These are phyloP conservation scores for Agrochola macilenta DNA, from an alignment of 2,888 invertebrate species.

Conservation along the genomic window DNA sequence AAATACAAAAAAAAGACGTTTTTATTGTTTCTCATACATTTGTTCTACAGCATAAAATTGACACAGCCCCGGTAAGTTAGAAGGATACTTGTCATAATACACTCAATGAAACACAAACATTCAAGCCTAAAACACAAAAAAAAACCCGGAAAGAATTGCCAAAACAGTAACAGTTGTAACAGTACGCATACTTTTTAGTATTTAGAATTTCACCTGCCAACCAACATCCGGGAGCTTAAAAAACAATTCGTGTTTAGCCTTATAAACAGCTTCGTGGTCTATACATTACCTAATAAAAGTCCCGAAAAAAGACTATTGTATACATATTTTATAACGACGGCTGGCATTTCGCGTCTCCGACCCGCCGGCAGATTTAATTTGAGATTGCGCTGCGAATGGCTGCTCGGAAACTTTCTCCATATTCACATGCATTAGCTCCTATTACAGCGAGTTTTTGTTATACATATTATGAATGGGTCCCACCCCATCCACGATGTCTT, in stretches of 20 bases:
- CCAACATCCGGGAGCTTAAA: slow-evolving; percentile 24
- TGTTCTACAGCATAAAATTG: no score
- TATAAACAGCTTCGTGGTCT: slow-evolving; percentile 69
- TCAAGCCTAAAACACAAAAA: neutral
- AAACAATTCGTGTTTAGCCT: slow-evolving; percentile 54
- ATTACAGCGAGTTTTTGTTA: slow-evolving; percentile 81
- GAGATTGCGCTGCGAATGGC: slow-evolving; percentile 84
- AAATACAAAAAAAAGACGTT: neutral
- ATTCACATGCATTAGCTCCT: slow-evolving; percentile 85
- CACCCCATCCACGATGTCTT: slow-evolving; percentile 73
- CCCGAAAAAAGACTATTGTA: slow-evolving; percentile 75
- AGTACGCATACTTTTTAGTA: neutral
- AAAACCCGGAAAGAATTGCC: neutral
- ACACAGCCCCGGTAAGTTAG: no score
- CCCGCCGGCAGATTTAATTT: slow-evolving; percentile 86
- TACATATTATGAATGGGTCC: slow-evolving; percentile 73
- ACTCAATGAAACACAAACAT: neutral
- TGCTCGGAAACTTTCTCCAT: slow-evolving; percentile 84
- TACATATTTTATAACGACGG: slow-evolving; percentile 78
- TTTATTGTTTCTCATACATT: no score
- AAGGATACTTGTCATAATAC: neutral
- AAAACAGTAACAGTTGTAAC: neutral
- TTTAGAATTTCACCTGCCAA: slow-evolving; percentile 33
- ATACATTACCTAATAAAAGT: slow-evolving; percentile 74
- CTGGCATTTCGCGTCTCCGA: slow-evolving; percentile 76